phyloP scores from a whole-genome alignment of 2,797 vertebrate genomes.

The Gymnodraco acuticeps region DNA sequence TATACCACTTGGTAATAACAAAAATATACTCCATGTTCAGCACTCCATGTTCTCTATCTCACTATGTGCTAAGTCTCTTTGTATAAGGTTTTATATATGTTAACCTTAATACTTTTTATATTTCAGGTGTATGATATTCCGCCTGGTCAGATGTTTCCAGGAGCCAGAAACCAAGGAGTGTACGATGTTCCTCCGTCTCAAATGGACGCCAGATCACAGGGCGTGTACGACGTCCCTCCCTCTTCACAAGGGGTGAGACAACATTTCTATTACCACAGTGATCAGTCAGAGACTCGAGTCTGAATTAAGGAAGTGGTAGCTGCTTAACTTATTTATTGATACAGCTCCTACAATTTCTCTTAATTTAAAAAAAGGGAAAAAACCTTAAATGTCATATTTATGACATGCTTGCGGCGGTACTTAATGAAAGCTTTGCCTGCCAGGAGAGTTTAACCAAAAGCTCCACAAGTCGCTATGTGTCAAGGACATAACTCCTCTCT shows the following conservation, averaged over 20 bases:
- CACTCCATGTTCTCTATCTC: no score
- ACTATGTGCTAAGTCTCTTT: no score
- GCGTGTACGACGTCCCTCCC: conserved; percentile 86
- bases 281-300: conserved; percentile 28
- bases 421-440: conserved; percentile 77
- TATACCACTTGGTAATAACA: no score
- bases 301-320: conserved; percentile 40
- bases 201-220: conserved; percentile 74
- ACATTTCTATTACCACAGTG: conserved; percentile 12
- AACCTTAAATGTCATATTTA: conserved; percentile 64
- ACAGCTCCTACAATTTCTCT: conserved; percentile 59
- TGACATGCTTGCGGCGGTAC: conserved; percentile 64
- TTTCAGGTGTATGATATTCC: conserved; percentile 94
- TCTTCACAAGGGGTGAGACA: conserved; percentile 89
- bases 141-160: conserved; percentile 83
- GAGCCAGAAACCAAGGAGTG: conserved; percentile 85
- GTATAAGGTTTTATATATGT: no score
- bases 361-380: conserved; percentile 71
- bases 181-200: conserved; percentile 82
- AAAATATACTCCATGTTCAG: no score
- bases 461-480: conserved; percentile 48
- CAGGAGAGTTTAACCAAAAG: conserved; percentile 70
- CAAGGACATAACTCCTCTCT: conserved; percentile 69
- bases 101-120: conserved; percentile 48
- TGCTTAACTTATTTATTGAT: conserved; percentile 47